Percentiles rank a stretch among this genome's conserved stretches.
phyloP scores from a whole-genome alignment of 1,140 invertebrate species.

The Pissodes strobi region DNA sequence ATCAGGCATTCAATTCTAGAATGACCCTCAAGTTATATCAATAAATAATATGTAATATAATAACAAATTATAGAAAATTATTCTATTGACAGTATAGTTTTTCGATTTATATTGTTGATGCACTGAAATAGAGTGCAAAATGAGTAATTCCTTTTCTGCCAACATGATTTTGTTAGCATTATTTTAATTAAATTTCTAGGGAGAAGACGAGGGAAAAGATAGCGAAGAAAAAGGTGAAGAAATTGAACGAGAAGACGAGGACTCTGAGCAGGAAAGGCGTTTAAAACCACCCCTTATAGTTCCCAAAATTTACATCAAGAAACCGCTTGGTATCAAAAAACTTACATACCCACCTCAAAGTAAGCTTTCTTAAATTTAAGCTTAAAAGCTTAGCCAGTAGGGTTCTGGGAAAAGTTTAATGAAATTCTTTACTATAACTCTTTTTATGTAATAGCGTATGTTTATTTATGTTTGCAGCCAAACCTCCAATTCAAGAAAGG shows the following conservation, averaged over 20 bases:
- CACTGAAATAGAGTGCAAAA: too few relatives aligned
- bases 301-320: constrained; percentile 42
- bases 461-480: neutral
- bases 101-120: too few relatives aligned
- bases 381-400: too few relatives aligned
- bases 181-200: constrained; percentile 6
- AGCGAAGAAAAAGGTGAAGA: constrained; percentile 43
- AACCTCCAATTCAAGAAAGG: neutral
- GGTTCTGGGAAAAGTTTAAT: too few relatives aligned
- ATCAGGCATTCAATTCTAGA: too few relatives aligned
- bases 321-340: constrained; percentile 53
- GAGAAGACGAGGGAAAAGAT: constrained; percentile 49
- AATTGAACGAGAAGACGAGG: constrained; percentile 35
- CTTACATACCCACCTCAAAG: neutral
- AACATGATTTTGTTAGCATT: too few relatives aligned
- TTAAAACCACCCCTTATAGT: constrained; percentile 43
- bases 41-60: too few relatives aligned
- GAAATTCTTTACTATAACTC: neutral
- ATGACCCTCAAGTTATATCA: too few relatives aligned
- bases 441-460: neutral
- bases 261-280: constrained; percentile 16
- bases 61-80: too few relatives aligned
- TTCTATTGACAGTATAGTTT: too few relatives aligned
- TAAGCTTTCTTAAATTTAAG: neutral
- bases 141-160: too few relatives aligned